Evolutionary conservation across 1,140 invertebrate species (phyloP).

Genomic region (Eubasilissa regina): DNA sequence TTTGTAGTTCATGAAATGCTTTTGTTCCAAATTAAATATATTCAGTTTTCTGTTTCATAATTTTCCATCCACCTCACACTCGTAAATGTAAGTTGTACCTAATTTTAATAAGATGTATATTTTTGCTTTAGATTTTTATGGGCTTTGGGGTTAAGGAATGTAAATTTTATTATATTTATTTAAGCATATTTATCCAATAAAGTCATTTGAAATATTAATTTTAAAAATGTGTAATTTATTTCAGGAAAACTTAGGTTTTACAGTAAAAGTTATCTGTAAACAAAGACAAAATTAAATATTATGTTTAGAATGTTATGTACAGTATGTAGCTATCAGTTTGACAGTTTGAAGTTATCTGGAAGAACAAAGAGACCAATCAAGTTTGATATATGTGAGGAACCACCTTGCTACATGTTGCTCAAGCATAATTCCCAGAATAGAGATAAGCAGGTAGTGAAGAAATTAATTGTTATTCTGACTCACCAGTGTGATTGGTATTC

Average conservation of each 20-base stretch:
- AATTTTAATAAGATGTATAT: slow-evolving; percentile 53
- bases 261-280: too few species aligned
- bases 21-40: slow-evolving; percentile 18
- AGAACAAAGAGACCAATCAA: too few species aligned
- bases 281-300: too few species aligned
- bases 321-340: too few species aligned
- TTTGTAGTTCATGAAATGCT: slow-evolving; percentile 3
- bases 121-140: slow-evolving; percentile 58
- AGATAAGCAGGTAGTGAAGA: too few species aligned
- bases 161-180: slow-evolving; percentile 59
- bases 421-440: too few species aligned
- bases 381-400: too few species aligned
- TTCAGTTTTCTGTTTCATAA: slow-evolving; percentile 23
- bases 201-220: slow-evolving; percentile 46
- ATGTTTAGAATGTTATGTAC: too few species aligned
- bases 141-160: slow-evolving; percentile 59
- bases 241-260: not conserved
- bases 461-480: too few species aligned
- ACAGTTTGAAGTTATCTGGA: too few species aligned
- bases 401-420: too few species aligned
- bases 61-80: slow-evolving; percentile 31
- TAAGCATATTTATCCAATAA: slow-evolving; percentile 46
- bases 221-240: slow-evolving; percentile 20
- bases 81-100: slow-evolving; percentile 40
- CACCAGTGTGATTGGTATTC: too few species aligned